Evolutionary conservation across 2,113 vertebrate genomes (phyloP), one percentile per base, ranked within the genome.

Genomic region (Atherinomorus stipes): DNA sequence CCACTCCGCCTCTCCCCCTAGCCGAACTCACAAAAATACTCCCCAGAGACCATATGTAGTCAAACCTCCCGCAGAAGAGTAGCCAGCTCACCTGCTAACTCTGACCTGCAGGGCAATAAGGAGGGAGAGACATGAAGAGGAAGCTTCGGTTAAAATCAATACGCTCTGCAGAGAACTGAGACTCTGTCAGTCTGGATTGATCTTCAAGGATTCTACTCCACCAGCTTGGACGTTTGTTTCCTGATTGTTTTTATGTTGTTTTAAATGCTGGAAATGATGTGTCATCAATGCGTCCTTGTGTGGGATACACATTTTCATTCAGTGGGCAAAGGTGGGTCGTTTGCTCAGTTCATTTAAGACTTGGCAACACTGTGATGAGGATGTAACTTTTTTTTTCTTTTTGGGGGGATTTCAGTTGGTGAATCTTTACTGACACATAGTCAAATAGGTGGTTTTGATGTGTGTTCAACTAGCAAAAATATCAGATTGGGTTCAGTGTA

Each of bases 161-260:
- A 37, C 4, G 19, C 62, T 72, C 71, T 74, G 70, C 77, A 74
- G 80, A 81, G 71, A 72, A 82, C 76, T 73, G 74, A 86, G 84
- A 90, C 81, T 90, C 77, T 72, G 52, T 74, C 52, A 51, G 63
- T 68, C 73, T 78, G 85, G 78, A 80, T 67, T 61, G 51, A 56
- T 60, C 37, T 10, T 69, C 64, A 69, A 83, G 72, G 89, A 90
- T 88, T 90, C 88, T 60, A 83, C 71, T 80, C 74, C 89, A 88
- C 90, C 90, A 92, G 90, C 88, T 84, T 57, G 76, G 83, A 88
- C 72, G 66, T 80, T 84, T 56, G 57, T 79, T 87, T 78, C 40
- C 53, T 59, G 71, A 83, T 83, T 78, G 78, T 74, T 91, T 91
- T 91, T 85, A 81, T 67, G 76, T 71, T 42, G 49, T 76, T 82